These are phyloP conservation scores for Chymomyza procnemis DNA, from an alignment of 2,888 invertebrate genomes.

Conservation along the genomic window DNA sequence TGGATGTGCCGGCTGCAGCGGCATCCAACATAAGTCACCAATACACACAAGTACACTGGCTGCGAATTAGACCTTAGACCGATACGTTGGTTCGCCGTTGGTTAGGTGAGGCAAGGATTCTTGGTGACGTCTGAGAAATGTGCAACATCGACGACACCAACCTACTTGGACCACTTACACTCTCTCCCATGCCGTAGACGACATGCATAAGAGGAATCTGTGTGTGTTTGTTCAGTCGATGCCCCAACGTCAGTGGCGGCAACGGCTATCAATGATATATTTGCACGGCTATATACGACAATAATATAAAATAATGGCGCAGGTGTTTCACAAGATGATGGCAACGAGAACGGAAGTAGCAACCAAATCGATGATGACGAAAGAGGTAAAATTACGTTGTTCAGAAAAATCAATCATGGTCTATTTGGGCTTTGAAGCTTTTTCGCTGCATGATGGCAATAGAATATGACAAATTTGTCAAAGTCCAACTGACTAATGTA, in stretches of 20 bases:
- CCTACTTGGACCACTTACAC: slow-evolving; percentile 25
- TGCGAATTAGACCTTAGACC: neutral
- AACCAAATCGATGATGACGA: slow-evolving; percentile 38
- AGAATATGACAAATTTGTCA: slow-evolving; percentile 3
- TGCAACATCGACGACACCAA: slow-evolving; percentile 59
- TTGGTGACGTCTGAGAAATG: slow-evolving; percentile 70
- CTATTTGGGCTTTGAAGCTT: neutral
- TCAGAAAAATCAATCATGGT: slow-evolving; percentile 63
- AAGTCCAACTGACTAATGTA: slow-evolving; percentile 27
- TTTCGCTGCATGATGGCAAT: neutral
- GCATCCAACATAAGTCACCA: slow-evolving; percentile 75
- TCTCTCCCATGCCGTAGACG: neutral
- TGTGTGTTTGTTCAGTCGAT: slow-evolving; percentile 29
- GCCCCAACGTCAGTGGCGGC: slow-evolving; percentile 28
- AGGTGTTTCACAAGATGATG: slow-evolving; percentile 64
- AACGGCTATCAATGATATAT: slow-evolving; percentile 63
- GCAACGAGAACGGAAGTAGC: slow-evolving; percentile 13
- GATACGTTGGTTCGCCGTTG: slow-evolving; percentile 12
- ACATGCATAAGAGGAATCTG: neutral
- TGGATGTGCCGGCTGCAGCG: slow-evolving; percentile 72
- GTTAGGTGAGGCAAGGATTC: slow-evolving; percentile 41
- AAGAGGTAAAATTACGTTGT: slow-evolving; percentile 66
- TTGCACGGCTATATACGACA: slow-evolving; percentile 65
- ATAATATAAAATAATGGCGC: slow-evolving; percentile 75
- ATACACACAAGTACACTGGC: neutral